A percentile compares a stretch with the other conserved stretches of the same genome.
These are phyloP conservation scores for Epinotia bilunana DNA, from an alignment of 2,888 invertebrate genomes.

Conservation along the genomic window DNA sequence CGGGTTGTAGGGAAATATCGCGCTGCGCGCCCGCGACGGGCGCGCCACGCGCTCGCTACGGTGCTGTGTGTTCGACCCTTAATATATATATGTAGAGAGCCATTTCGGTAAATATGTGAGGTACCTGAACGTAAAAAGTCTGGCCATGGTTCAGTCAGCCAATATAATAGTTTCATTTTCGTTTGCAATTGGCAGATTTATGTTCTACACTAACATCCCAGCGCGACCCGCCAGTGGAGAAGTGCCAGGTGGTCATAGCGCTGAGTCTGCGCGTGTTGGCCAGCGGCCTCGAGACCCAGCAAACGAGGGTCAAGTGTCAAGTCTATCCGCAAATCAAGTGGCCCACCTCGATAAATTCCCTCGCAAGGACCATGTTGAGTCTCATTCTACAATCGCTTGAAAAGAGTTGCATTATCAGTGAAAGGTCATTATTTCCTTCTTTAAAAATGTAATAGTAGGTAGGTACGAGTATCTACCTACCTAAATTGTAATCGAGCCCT, in stretches of 20 bases:
- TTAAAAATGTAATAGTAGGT: neutral
- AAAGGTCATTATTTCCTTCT: slow-evolving; percentile 59
- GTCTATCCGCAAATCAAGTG: slow-evolving; percentile 69
- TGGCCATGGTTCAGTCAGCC: too few relatives aligned
- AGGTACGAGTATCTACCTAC: too few relatives aligned
- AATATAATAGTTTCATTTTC: neutral
- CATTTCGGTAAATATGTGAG: too few relatives aligned
- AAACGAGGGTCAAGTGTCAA: slow-evolving; percentile 54
- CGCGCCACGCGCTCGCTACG: too few relatives aligned
- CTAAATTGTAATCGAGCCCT: too few relatives aligned
- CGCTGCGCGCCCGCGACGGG: too few relatives aligned
- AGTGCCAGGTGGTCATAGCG: slow-evolving; percentile 64
- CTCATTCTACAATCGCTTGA: slow-evolving; percentile 60
- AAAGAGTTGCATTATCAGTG: slow-evolving; percentile 62
- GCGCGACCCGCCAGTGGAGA: slow-evolving; percentile 68
- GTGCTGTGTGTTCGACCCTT: too few relatives aligned
- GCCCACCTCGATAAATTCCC: slow-evolving; percentile 58
- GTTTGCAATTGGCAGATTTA: slow-evolving; percentile 56
- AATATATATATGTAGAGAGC: too few relatives aligned
- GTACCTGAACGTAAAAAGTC: too few relatives aligned
- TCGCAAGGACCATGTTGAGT: slow-evolving; percentile 63
- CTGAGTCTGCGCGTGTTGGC: slow-evolving; percentile 63
- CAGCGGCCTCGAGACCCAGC: slow-evolving; percentile 52
- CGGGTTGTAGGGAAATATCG: too few relatives aligned
- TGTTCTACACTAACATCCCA: slow-evolving; percentile 64